A percentile compares a stretch with the other conserved stretches of the same genome.
phyloP scores from a whole-genome alignment of 2,888 invertebrate genomes.

The Trissoscelio sp. region DNA sequence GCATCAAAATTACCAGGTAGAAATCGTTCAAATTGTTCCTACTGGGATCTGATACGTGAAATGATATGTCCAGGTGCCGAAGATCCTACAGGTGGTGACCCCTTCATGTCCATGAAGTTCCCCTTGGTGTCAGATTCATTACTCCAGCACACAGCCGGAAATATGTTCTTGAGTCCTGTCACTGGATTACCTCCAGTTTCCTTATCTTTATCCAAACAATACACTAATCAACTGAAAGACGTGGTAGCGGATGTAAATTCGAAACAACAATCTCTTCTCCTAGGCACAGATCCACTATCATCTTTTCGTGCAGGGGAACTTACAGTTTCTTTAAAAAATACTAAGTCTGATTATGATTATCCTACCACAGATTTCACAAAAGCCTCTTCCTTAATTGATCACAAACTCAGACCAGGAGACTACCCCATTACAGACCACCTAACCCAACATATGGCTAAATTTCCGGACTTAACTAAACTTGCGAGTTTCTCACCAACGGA shows the following conservation, averaged over 20 bases:
- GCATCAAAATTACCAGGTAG: slow-evolving; percentile 91
- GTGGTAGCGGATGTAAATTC: slow-evolving; percentile 56
- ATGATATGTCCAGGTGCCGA: slow-evolving; percentile 90
- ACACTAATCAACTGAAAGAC: slow-evolving; percentile 72
- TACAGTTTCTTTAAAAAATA: slow-evolving; percentile 81
- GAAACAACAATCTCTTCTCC: slow-evolving; percentile 60
- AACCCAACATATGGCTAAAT: slow-evolving; percentile 79
- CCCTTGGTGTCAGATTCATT: slow-evolving; percentile 90
- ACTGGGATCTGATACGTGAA: slow-evolving; percentile 92
- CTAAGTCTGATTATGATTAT: slow-evolving; percentile 80
- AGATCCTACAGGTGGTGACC: slow-evolving; percentile 85
- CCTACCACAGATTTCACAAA: slow-evolving; percentile 78
- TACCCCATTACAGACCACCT: slow-evolving; percentile 79
- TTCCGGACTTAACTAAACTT: slow-evolving; percentile 80
- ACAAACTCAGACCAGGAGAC: slow-evolving; percentile 74
- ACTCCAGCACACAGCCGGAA: slow-evolving; percentile 90
- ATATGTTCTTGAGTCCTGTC: slow-evolving; percentile 90
- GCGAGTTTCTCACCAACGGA: slow-evolving; percentile 80
- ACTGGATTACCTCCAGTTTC: slow-evolving; percentile 75
- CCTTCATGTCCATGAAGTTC: slow-evolving; percentile 88
- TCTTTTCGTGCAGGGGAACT: slow-evolving; percentile 81
- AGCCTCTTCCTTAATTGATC: slow-evolving; percentile 75
- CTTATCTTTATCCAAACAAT: slow-evolving; percentile 79
- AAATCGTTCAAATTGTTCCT: slow-evolving; percentile 89
- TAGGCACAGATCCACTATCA: slow-evolving; percentile 77